Evolutionary conservation across 2,113 vertebrate genomes (phyloP), one percentile per base, ranked within the genome.

Genomic region (Channa maculata): DNA sequence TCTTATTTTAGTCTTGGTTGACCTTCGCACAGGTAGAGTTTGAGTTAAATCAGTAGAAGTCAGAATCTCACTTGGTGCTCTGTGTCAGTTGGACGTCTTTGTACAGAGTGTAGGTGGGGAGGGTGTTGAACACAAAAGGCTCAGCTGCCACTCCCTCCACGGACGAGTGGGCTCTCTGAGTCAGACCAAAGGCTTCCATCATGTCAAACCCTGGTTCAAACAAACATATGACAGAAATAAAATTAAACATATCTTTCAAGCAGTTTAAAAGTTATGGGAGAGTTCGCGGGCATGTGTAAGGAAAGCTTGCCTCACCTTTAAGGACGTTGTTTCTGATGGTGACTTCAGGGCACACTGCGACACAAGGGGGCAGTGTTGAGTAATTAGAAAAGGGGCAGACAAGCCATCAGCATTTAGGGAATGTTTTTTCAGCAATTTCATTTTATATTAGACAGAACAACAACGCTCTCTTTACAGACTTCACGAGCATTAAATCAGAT

Each of bases 141-240:
- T 97, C 96, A 52, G 96, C 94, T 3, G 96, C 93, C 7, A 98
- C 94, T 0, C 98, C 97, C 4, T 95, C 95, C 52, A 97, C 69
- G 0, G 95, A 95, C 5, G 96, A 92, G 0, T 97, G 96, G 34
- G 95, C 94, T 65, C 83, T 93, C 74, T 87, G 93, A 2, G 95
- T 95, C 54, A 99, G 90, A 72, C 97, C 96, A 38, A 99, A 99
- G 2, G 91, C 94, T 12, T 93, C 95, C 97, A 98, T 98, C 95
- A 99, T 96, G 87, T 98, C 92, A 50, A 97, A 98, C 7, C 97
- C 97, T 99, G 77, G 41, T n/a, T 34, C 38, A 24, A 52, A 58
- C 82, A 67, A 81, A 10, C 38, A 36, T 1, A 75, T 10, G 24
- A 24, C 24, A 24, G 24, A 24, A 24, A 24, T 24, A 8, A 5